Base-by-base conservation (phyloP, 2,113 vertebrate species). In the Jacana jacana region DNA sequence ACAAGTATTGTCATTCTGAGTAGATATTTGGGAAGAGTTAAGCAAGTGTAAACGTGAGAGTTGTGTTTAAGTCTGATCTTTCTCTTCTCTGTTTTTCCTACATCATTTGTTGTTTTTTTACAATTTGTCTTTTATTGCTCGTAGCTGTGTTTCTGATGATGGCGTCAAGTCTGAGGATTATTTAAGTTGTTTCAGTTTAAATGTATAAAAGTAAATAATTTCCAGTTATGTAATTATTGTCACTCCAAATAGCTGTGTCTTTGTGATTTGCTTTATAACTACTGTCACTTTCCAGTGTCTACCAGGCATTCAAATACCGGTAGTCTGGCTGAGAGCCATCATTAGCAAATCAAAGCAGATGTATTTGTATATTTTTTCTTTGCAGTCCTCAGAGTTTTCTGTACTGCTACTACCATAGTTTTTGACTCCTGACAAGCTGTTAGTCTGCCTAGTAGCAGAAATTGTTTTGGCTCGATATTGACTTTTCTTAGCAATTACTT, bases 261-360 rank as follows among this genome's bases (percentile, higher is more conserved):
- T 61, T 91, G 39, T 84, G 77, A 76, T 81, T 86, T 86, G 20
- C 68, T 88, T 90, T 90, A 76, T 84, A 90, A 49, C 72, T 81
- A 18, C 69, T 88, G 88, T 68, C 90, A 94, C 64, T 93, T 94
- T 86, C 40, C 90, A 46, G 69, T 65, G 92, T 81, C 86, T 96
- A 91, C 44, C 48, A 91, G 83, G 86, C 90, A 76, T 88, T 90
- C 80, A 78, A 37, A 81, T 40, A 61, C 69, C 3, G 1, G 52
- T 35, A 78, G 46, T 66, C 90, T 93, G 70, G 64, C 90, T 86
- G 55, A 92, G 66, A 78, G 86, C 69, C 79, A 84, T 86, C 83
- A 96, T 95, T 92, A 96, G 80, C 80, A 93, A 94, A 96, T 87
- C 88, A 89, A 91, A 96, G 90, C 80, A 94, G 77, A 92, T 93